These are phyloP conservation scores for Chrysolophus pictus DNA, from an alignment of 2,797 vertebrate genomes.

Conservation along the genomic window DNA sequence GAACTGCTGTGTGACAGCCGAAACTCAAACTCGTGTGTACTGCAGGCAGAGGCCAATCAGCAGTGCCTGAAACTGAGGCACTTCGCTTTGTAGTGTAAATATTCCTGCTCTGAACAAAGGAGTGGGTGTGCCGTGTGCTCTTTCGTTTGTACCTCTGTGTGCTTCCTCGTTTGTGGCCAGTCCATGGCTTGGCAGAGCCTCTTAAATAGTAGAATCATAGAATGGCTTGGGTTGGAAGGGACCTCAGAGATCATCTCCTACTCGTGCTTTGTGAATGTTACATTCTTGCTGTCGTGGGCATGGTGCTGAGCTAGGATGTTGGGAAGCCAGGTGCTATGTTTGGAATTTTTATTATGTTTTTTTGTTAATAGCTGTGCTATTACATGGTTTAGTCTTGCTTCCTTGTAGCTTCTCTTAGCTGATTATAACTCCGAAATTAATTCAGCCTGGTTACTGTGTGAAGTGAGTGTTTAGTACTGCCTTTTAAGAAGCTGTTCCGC, in stretches of 20 bases:
- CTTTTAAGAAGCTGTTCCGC: not conserved
- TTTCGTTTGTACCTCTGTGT: slow-evolving; percentile 27
- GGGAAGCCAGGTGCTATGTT: not conserved
- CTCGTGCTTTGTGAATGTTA: not conserved
- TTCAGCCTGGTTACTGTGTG: not conserved
- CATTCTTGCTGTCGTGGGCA: accelerated
- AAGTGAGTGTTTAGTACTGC: slow-evolving; percentile 18
- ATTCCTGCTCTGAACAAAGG: slow-evolving; percentile 61
- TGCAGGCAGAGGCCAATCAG: not conserved
- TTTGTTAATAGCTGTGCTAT: not conserved
- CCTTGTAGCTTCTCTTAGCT: not conserved
- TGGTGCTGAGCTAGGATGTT: not conserved
- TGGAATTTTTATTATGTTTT: not conserved
- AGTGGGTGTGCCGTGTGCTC: slow-evolving; percentile 54
- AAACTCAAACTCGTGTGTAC: slow-evolving; percentile 2
- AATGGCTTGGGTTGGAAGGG: not conserved
- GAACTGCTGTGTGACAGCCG: slow-evolving; percentile 14
- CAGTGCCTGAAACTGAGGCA: slow-evolving; percentile 37
- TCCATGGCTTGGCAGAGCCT: slow-evolving; percentile 1
- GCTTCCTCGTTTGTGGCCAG: slow-evolving; percentile 16
- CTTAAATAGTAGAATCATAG: not conserved
- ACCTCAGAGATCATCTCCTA: no score
- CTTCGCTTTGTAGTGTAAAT: slow-evolving; percentile 64
- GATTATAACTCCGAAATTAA: slow-evolving; percentile 13
- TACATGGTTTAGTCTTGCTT: not conserved